Evolutionary conservation across 2,797 vertebrate species (phyloP), one percentile per base, ranked within the genome.

Genomic region (Notolabrus celidotus): DNA sequence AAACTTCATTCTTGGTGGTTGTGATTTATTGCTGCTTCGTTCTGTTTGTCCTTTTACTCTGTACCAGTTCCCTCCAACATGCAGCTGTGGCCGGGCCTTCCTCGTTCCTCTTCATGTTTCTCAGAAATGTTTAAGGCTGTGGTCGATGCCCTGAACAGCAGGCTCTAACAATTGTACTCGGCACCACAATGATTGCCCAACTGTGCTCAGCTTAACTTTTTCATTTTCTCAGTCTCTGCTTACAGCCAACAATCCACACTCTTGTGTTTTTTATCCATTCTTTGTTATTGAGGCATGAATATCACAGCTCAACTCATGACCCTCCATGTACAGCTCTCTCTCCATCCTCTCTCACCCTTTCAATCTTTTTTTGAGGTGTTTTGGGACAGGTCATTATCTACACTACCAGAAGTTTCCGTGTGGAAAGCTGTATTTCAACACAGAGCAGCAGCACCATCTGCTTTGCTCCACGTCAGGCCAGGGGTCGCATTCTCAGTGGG

Each of bases 371-470:
- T 20, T 31, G 23, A 69, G 25, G 54, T 63, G 64, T 77, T 55
- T 33, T 20, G 46, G 61, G 64, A 64, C 69, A 50, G 71, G 67
- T 87, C 49, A 42, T 86, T 83, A 79, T 81, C 69, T 66, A 17
- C 54, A 6, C 38, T 50, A 19, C 53, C 80, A 86, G 81, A 83
- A 39, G 62, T 71, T 84, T 83, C 65, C 23, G 7, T 62, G 74
- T 65, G 39, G 41, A 71, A 70, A 47, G 71, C 58, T 68, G 67
- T 71, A 29, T 85, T 90, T 89, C 74, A 86, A 46, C 76, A 71
- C 63, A 0, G 33, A 74, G 53, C 74, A 52, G 56, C 72, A 52
- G 55, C 81, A 62, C 89, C 92, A 93, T 92, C 92, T 93, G 93
- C 89, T 92, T 89, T 81, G 67, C 75, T 70, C 59, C 66, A 7